Evolutionary conservation across 2,113 vertebrate species (phyloP), one percentile per base, ranked within the genome.

Genomic region (Tauraco erythrolophus): DNA sequence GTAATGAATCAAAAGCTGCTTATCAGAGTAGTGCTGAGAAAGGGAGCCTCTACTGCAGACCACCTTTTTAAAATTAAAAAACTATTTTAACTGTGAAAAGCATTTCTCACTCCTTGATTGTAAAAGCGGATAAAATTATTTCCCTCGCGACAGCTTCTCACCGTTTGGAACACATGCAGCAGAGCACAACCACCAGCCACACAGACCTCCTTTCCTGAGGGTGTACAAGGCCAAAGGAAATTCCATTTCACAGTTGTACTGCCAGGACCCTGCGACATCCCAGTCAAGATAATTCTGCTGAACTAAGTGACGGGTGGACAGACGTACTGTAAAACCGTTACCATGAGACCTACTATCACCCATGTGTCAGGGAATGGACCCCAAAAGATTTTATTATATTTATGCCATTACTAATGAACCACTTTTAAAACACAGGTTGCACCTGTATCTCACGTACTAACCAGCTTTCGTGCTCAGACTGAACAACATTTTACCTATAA

Each of bases 371-470:
- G 30, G 25, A 78, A 46, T 16, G 50, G 18, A 22, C 46, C 39
- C 41, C 7, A 16, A 5, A 68, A 28, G 8, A 9, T 56, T 60
- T 65, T 14, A 60, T 41, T 13, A 8, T 53, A 30, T 60, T 68
- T 18, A 21, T 24, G 28, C 21, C 41, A 24, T 35, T 33, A 60
- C 14, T 39, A 33, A 35, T 12, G 45, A 84, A 39, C 64, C 39
- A 9, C 31, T 6, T 64, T 35, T 9, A 65, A 64, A 74, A 53
- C 27, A n/a, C 35, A 51, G 18, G 39, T 57, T 60, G 35, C 22
- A 41, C 25, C 53, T 39, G 8, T 1, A 24, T 27, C 12, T 50
- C 35, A 11, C 0, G 0, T 16, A 39, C 13, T 35, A 3, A 1
- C 41, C 12, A 1, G 31, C 53, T n/a, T 13, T 41, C 28, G 35